These are phyloP conservation scores for Sinodicranocentrus sp. DNA, from an alignment of 2,888 invertebrate genomes.

Conservation along the genomic window DNA sequence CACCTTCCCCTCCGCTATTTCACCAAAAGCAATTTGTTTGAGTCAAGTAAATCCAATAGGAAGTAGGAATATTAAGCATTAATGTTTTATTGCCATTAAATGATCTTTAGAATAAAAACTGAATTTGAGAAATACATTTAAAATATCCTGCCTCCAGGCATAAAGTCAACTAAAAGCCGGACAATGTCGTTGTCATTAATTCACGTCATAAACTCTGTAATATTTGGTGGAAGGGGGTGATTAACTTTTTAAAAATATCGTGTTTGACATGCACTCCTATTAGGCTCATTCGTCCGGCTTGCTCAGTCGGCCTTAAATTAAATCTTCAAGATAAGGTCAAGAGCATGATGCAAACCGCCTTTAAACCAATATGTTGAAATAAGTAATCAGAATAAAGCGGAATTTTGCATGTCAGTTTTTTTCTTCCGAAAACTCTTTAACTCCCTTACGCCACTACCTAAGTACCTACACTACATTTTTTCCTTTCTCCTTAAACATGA, in stretches of 20 bases:
- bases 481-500: too few relatives aligned
- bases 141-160: too few relatives aligned
- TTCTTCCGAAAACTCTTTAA: background rate
- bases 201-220: constrained; percentile 54
- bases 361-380: constrained; percentile 62
- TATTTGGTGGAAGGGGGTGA: constrained; percentile 46
- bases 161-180: too few relatives aligned
- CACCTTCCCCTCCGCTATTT: too few relatives aligned
- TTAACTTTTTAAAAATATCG: constrained; percentile 43
- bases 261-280: constrained; percentile 41
- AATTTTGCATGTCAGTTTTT: constrained; percentile 44
- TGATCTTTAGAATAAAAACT: too few relatives aligned
- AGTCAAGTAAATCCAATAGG: too few relatives aligned
- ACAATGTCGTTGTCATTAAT: constrained; percentile 42
- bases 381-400: constrained; percentile 61
- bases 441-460: too few relatives aligned
- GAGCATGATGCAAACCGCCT: constrained; percentile 40
- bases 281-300: constrained; percentile 14
- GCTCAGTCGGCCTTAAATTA: constrained; percentile 53
- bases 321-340: constrained; percentile 63
- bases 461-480: too few relatives aligned
- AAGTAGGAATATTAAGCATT: too few relatives aligned
- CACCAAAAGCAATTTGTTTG: too few relatives aligned
- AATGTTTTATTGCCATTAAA: too few relatives aligned
- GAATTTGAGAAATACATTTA: too few relatives aligned